Percentiles rank a stretch among this genome's conserved stretches.
phyloP scores from a whole-genome alignment of 2,113 vertebrate species.

The Podarcis muralis region DNA sequence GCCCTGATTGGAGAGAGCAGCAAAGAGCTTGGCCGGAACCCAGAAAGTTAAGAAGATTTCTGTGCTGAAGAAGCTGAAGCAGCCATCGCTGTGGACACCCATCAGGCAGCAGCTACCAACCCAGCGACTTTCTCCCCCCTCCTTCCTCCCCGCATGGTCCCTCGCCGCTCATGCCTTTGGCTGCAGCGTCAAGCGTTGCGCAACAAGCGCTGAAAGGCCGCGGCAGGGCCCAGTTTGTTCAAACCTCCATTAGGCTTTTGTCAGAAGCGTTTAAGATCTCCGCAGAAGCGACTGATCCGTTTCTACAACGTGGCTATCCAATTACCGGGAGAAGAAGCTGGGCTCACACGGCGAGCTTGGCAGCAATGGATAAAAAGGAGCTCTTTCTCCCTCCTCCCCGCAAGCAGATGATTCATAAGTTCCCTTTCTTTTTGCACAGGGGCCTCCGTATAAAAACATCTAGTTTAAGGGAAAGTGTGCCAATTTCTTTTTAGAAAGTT shows the following conservation, averaged over 20 bases:
- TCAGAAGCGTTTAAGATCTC: background rate
- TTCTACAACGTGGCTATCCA: conserved; percentile 6
- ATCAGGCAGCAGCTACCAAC: background rate
- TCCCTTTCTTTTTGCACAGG: conserved; percentile 20
- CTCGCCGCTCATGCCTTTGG: background rate
- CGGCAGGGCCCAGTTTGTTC: background rate
- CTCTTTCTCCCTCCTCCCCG: background rate
- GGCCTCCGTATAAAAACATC: conserved; percentile 18
- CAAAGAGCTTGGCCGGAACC: background rate
- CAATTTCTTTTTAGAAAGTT: background rate
- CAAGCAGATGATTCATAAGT: conserved; percentile 7
- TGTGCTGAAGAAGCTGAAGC: background rate
- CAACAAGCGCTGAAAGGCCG: background rate
- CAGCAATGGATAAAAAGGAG: background rate
- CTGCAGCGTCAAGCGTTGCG: background rate
- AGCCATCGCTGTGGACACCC: background rate
- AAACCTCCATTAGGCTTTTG: background rate
- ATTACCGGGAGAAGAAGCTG: conserved; percentile 6
- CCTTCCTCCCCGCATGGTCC: background rate
- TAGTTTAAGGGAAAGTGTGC: background rate
- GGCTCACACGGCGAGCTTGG: background rate
- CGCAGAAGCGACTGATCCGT: background rate
- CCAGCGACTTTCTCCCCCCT: too few relatives aligned
- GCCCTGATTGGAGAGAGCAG: background rate
- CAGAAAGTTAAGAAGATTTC: background rate